Evolutionary conservation across 2,888 invertebrate species (phyloP).

Genomic region (Troglohyphantes excavatus): DNA sequence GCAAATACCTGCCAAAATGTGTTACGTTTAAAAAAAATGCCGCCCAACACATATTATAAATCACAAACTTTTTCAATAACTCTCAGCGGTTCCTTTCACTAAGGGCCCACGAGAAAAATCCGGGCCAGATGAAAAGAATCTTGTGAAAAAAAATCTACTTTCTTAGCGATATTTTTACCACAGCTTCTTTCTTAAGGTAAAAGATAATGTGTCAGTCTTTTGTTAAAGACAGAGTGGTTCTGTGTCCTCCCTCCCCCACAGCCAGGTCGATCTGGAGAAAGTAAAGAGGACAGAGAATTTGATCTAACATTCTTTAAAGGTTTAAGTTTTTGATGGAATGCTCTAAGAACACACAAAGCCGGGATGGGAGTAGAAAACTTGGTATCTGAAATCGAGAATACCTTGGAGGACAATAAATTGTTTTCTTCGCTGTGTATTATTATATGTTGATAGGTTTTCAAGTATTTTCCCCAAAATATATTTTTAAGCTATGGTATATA

Average conservation of each 20-base stretch:
- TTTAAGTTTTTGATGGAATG: constrained; percentile 58
- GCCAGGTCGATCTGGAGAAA: constrained; percentile 17
- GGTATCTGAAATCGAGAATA: constrained; percentile 32
- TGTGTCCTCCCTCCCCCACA: constrained; percentile 14
- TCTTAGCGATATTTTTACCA: constrained; percentile 15
- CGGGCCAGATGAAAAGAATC: constrained; percentile 16
- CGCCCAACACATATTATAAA: constrained; percentile 40
- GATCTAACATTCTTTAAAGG: constrained; percentile 57
- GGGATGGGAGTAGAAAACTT: constrained; percentile 27
- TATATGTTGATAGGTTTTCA: background rate
- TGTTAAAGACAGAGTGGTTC: constrained; percentile 64
- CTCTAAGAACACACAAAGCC: background rate
- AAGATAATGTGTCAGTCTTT: constrained; percentile 71
- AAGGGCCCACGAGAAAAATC: background rate
- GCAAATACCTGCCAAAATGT: constrained; percentile 2
- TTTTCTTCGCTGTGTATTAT: background rate
- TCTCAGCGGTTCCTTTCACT: constrained; percentile 47
- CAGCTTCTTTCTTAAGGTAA: constrained; percentile 16
- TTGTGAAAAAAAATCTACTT: constrained; percentile 26
- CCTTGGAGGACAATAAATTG: constrained; percentile 28
- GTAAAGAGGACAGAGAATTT: background rate
- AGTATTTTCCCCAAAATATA: too few relatives aligned
- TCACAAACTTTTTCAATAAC: constrained; percentile 71
- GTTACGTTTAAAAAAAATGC: background rate
- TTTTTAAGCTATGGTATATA: too few relatives aligned